Evolutionary conservation across 2,113 vertebrate species (phyloP).

Genomic region (Physeter macrocephalus): DNA sequence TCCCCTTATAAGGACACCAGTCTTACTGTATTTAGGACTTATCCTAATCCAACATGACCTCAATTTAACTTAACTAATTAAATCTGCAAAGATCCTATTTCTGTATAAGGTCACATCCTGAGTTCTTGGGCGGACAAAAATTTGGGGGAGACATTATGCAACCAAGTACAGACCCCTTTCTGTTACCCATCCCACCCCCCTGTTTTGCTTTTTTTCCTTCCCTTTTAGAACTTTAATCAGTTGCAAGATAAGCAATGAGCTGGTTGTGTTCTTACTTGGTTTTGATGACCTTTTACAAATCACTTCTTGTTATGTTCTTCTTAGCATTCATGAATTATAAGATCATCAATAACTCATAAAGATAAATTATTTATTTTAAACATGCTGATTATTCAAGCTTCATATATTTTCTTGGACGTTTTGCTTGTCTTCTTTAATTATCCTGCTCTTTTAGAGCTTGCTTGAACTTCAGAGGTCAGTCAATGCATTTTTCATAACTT

Average conservation of each 20-base stretch:
- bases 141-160: not conserved
- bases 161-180: not conserved
- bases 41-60: not conserved
- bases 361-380: conserved; percentile 21
- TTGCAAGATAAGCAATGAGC: not conserved
- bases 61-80: not conserved
- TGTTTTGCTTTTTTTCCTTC: not conserved
- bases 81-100: not conserved
- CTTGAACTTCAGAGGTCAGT: conserved; percentile 40
- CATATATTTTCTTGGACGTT: conserved; percentile 4
- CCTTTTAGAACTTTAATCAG: not conserved
- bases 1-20: not conserved
- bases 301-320: conserved; percentile 20
- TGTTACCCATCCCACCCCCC: not conserved
- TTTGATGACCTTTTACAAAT: conserved; percentile 27
- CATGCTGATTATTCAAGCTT: conserved; percentile 3
- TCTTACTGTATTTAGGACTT: not conserved
- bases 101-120: not conserved
- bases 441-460: not conserved
- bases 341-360: conserved; percentile 21
- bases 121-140: not conserved
- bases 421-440: conserved; percentile 53
- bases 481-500: conserved; percentile 42
- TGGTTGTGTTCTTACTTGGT: not conserved
- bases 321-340: conserved; percentile 28